Evolutionary conservation across 2,888 invertebrate genomes (phyloP).

Genomic region (Calliopum simillimum): DNA sequence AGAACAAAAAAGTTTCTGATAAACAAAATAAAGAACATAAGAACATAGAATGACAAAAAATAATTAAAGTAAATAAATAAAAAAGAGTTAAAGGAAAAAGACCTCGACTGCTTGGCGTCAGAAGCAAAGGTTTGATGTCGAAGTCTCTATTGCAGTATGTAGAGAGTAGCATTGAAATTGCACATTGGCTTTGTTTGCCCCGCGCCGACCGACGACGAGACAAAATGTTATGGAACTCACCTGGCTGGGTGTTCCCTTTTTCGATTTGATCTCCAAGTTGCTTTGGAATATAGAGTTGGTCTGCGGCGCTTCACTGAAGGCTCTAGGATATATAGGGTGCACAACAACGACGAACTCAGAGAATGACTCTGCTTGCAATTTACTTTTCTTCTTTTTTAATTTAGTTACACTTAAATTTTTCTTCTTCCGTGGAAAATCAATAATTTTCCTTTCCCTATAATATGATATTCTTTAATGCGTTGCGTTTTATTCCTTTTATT

Average conservation of each 20-base stretch:
- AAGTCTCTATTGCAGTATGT: slow-evolving; percentile 9
- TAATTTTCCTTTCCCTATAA: slow-evolving; percentile 12
- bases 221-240: slow-evolving; percentile 14
- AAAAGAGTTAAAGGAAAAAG: neutral
- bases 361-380: neutral
- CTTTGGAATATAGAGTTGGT: neutral
- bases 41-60: slow-evolving; percentile 7
- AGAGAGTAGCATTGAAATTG: neutral
- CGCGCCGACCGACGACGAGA: neutral
- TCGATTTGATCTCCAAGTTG: neutral
- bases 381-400: slow-evolving; percentile 5
- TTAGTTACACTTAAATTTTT: slow-evolving; percentile 8
- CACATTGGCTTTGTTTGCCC: slow-evolving; percentile 1
- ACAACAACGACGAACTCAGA: too few species aligned
- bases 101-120: slow-evolving; percentile 18
- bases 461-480: neutral
- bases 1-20: neutral
- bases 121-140: slow-evolving; percentile 10
- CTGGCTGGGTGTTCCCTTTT: slow-evolving; percentile 7
- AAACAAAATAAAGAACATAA: slow-evolving; percentile 5
- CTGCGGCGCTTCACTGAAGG: neutral
- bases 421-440: slow-evolving; percentile 21
- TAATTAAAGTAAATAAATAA: slow-evolving; percentile 2
- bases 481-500: neutral
- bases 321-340: neutral